Conservation (phyloP, 2,797 vertebrate species). For the Sebastes itinus region DNA sequence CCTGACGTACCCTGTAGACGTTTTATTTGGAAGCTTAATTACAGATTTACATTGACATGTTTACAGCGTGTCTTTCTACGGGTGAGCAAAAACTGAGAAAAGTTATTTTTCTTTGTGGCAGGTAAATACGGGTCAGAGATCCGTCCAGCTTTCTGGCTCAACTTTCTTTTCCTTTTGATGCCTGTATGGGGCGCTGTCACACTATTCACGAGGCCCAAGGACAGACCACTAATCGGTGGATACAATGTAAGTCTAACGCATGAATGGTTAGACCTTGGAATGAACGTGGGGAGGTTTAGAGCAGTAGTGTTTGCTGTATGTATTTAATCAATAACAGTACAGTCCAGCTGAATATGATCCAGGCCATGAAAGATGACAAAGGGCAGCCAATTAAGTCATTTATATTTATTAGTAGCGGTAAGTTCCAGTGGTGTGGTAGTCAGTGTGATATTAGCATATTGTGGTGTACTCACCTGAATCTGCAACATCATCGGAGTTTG, state of each 20-base stretch:
- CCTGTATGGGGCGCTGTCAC: slow-evolving; percentile 83
- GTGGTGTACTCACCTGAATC: neutral
- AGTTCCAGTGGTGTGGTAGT: neutral
- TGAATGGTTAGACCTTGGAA: neutral
- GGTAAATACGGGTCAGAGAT: slow-evolving; percentile 92
- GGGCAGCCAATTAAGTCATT: neutral
- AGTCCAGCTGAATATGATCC: neutral
- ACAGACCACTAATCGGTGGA: slow-evolving; percentile 68
- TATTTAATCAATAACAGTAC: slow-evolving; percentile 1
- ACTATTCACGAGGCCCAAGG: slow-evolving; percentile 83
- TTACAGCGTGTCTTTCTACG: neutral
- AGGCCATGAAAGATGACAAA: neutral
- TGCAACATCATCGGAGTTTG: neutral
- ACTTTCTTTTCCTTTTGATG: slow-evolving; percentile 86
- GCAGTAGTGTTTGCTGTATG: neutral
- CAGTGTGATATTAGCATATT: neutral
- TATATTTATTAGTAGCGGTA: neutral
- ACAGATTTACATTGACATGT: slow-evolving; percentile 7
- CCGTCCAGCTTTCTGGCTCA: slow-evolving; percentile 87
- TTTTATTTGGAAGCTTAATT: slow-evolving; percentile 23
- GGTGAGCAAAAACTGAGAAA: neutral
- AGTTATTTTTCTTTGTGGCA: slow-evolving; percentile 52
- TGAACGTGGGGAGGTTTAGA: neutral
- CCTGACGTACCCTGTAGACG: neutral
- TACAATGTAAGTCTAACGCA: slow-evolving; percentile 78